Base-by-base conservation (phyloP, 2,797 vertebrate genomes). In the Falco columbarius region DNA sequence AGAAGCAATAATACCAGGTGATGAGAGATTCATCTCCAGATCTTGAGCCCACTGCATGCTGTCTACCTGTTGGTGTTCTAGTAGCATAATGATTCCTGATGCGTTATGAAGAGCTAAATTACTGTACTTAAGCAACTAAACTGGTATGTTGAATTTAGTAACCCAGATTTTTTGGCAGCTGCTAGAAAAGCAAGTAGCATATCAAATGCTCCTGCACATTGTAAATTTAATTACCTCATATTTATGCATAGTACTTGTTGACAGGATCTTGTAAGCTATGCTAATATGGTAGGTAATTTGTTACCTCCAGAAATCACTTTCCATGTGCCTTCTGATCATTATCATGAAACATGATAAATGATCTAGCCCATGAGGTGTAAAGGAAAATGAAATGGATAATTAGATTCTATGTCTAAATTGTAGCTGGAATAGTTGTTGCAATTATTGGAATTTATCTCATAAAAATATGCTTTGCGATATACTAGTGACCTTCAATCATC, bases 321-420 rank as follows among this genome's bases (percentile, higher is more conserved):
- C 94, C 89, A 30, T 97, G 97, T 98, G 97, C 96, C 96, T 98
- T 98, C 96, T 97, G 97, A 98, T 98, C 97, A 96, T 98, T 98
- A 98, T 98, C 97, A 95, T 97, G 97, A 97, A 98, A 97, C 96
- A 97, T 98, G 98, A 98, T 98, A 98, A 98, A 98, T 97, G 97
- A 97, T 97, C 95, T 97, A 96, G 91, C 96, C 97, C 95, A 96
- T 95, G 95, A 97, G 96, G 95, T 98, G 81, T 97, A 98, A 98
- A 97, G 98, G 97, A 98, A 98, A 98, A 98, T 98, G 97, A 98
- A 98, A 98, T 97, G 95, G 97, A 98, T 98, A 98, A 98, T 98
- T 98, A 97, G 97, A 97, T 98, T 97, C 97, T 97, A 96, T 97
- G 97, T 97, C 96, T 98, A 98, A 98, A 98, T 98, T 98, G 97